Evolutionary conservation across 2,888 invertebrate species (phyloP).

Genomic region (Phaedon cochleariae): DNA sequence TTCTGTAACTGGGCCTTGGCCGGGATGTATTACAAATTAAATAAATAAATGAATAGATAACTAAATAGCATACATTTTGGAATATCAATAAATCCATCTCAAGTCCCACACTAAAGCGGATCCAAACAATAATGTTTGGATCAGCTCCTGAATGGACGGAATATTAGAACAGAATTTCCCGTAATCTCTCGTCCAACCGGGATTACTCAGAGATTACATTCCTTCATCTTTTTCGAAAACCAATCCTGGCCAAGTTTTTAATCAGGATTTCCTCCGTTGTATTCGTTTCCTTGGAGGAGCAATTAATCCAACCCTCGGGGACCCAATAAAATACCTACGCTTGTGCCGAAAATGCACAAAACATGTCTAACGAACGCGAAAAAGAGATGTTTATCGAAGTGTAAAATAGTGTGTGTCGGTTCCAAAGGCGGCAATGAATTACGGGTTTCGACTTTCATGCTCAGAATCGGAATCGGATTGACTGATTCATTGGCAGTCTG

Average conservation of each 20-base stretch:
- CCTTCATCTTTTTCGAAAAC: not conserved
- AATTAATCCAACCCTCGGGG: not conserved
- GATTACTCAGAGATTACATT: not conserved
- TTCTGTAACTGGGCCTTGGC: no score
- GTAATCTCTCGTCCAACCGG: not conserved
- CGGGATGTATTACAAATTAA: no score
- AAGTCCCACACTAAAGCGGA: not conserved
- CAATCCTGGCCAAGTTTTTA: not conserved
- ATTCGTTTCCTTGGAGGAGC: not conserved
- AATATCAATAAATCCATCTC: not conserved
- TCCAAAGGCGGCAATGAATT: not conserved
- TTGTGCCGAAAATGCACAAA: conserved; percentile 12
- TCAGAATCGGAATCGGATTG: not conserved
- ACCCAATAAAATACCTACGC: not conserved
- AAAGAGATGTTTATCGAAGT: conserved; percentile 39
- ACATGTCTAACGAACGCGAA: conserved; percentile 7
- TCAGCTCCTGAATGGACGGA: not conserved
- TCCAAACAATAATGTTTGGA: not conserved
- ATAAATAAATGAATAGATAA: no score
- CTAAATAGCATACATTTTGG: no score
- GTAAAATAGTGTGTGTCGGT: conserved; percentile 34
- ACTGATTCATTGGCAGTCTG: not conserved
- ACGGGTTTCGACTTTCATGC: conserved; percentile 5
- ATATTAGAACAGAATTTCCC: not conserved
- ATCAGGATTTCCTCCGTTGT: not conserved